These are phyloP conservation scores for Papilio demoleus DNA, from an alignment of 2,888 invertebrate genomes.

Conservation along the genomic window DNA sequence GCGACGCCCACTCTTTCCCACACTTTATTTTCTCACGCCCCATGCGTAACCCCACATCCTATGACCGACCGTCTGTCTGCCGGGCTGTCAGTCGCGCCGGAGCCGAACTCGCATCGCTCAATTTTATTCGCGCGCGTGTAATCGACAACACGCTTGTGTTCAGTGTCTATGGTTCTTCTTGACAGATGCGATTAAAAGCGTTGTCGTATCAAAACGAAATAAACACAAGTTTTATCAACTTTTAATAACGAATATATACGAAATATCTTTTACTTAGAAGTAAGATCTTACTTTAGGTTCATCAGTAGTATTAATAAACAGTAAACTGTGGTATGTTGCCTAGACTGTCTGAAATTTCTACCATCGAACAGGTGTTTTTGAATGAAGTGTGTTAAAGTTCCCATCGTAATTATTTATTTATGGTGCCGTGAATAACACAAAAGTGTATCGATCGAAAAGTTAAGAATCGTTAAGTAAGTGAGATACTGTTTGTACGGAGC, in stretches of 20 bases:
- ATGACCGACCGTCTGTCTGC: slow-evolving; percentile 80
- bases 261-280: slow-evolving; percentile 45
- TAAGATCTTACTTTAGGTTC: slow-evolving; percentile 43
- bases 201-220: slow-evolving; percentile 74
- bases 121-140: slow-evolving; percentile 65
- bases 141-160: slow-evolving; percentile 67
- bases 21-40: slow-evolving; percentile 92
- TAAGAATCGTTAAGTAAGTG: slow-evolving; percentile 37
- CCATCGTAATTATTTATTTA: slow-evolving; percentile 78
- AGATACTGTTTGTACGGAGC: slow-evolving; percentile 41
- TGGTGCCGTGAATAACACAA: slow-evolving; percentile 78
- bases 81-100: slow-evolving; percentile 63
- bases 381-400: slow-evolving; percentile 85
- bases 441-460: slow-evolving; percentile 74
- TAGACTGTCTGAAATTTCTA: slow-evolving; percentile 87
- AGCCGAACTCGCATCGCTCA: slow-evolving; percentile 57
- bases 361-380: slow-evolving; percentile 90
- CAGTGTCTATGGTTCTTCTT: slow-evolving; percentile 75
- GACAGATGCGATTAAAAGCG: slow-evolving; percentile 78
- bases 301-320: slow-evolving; percentile 51
- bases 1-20: slow-evolving; percentile 90
- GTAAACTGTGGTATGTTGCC: slow-evolving; percentile 67
- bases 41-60: slow-evolving; percentile 90
- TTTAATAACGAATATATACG: slow-evolving; percentile 46
- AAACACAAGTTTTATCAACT: slow-evolving; percentile 62